Base-by-base conservation (phyloP, 2,797 vertebrate genomes). In the Acrossocheilus fasciatus region DNA sequence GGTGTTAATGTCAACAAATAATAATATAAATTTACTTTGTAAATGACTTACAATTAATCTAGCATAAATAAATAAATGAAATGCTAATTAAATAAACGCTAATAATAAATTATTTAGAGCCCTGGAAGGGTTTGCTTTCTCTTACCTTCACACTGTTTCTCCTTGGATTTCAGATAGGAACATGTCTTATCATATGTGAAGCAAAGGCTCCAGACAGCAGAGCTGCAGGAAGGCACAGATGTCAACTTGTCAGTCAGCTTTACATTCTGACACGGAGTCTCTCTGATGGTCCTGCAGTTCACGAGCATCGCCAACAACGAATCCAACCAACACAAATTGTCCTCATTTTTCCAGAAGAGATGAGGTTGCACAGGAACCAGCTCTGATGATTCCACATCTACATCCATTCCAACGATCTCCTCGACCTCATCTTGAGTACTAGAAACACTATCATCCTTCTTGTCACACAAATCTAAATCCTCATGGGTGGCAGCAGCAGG, bases 301-400 rank as follows among this genome's bases (percentile, higher is more conserved):
- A 98, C 97, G 86, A 99, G 75, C 17, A 93, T 94, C n/a, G 96
- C 96, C 34, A 99, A 93, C 92, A 98, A 90, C 0, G 96, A 96
- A 90, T 99, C 96, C 92, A 99, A 91, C 98, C 98, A 99, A 91
- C 97, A 98, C 36, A 98, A 91, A 41, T 95, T 95, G 84, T 93
- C 78, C 1, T 23, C 20, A 76, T 97, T 98, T 87, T 83, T 96
- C 98, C 98, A 99, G 81, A 98, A 97, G 66, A 97, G 94, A 89
- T 89, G 93, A 1, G 91, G 70, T 2, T 91, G 90, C 90, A 87
- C 91, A 39, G 90, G n/a, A 39, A 92, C 87, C 10, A 91, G 86
- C 52, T 91, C 76, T 23, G 78, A 74, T 83, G 69, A 39, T 30
- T 54, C 50, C 20, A 47, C 23, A 54, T 17, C 3, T 36, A 18